Percentiles rank a stretch among this genome's conserved stretches.
Conservation (phyloP, 2,797 vertebrate genomes). For the Anniella stebbinsi region DNA sequence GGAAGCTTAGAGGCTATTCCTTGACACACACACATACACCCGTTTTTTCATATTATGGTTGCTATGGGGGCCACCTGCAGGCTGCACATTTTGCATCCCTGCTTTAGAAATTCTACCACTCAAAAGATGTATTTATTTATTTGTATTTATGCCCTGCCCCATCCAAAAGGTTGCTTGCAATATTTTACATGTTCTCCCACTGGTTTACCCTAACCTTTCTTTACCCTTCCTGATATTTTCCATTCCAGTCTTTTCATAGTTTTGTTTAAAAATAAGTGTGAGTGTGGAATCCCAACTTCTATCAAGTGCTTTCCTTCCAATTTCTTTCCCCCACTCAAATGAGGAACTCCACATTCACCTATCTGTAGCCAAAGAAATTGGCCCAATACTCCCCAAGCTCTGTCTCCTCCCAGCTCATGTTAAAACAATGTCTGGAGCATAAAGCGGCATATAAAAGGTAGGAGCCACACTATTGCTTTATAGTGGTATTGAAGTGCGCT, state of each 20-base stretch:
- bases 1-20: too few relatives aligned
- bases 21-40: too few relatives aligned
- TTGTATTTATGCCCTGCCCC: neutral
- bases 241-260: neutral
- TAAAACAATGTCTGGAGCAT: too few relatives aligned
- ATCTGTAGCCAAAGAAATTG: neutral
- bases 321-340: neutral
- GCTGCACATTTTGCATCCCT: too few relatives aligned
- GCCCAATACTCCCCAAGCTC: neutral
- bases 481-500: too few relatives aligned
- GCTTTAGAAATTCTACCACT: constrained; percentile 4
- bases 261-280: neutral
- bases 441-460: too few relatives aligned
- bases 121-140: constrained; percentile 12
- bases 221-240: neutral
- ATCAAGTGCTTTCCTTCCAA: neutral
- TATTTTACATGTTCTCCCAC: neutral
- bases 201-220: neutral
- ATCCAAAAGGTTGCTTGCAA: neutral
- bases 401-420: neutral
- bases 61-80: too few relatives aligned
- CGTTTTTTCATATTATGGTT: too few relatives aligned
- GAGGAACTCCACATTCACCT: neutral
- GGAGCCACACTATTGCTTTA: too few relatives aligned
- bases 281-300: neutral